These are phyloP conservation scores for Podocnemis expansa DNA, from an alignment of 2,113 vertebrate genomes.

Conservation along the genomic window DNA sequence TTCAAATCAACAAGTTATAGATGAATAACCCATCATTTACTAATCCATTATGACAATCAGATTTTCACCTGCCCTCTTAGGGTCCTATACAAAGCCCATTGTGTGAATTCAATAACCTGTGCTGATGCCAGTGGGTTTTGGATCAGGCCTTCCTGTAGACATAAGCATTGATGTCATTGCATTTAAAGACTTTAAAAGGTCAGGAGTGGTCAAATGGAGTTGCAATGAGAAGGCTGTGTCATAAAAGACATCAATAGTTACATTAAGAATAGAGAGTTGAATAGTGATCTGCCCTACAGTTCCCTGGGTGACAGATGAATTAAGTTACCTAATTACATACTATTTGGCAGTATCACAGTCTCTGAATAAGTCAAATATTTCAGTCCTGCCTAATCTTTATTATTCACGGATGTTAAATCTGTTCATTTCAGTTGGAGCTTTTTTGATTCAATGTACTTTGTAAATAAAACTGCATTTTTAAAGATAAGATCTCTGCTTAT, in stretches of 20 bases:
- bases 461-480: background rate
- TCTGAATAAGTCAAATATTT: background rate
- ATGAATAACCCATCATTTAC: background rate
- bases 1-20: background rate
- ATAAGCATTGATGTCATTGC: background rate
- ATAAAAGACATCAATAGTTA: background rate
- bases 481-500: background rate
- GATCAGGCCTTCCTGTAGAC: background rate
- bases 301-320: background rate
- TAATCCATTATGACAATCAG: background rate
- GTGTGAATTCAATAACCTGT: background rate
- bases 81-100: background rate
- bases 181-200: constrained; percentile 3
- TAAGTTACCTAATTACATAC: background rate
- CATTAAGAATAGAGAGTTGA: background rate
- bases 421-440: background rate
- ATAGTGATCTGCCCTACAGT: background rate
- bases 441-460: background rate
- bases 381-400: background rate
- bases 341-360: accelerated
- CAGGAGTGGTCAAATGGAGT: background rate
- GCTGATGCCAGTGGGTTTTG: background rate
- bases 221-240: background rate
- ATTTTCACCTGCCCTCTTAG: background rate
- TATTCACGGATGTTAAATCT: background rate